A percentile compares a stretch with the other conserved stretches of the same genome.
phyloP scores from a whole-genome alignment of 2,888 invertebrate species.

The Linnaemya vulpina region DNA sequence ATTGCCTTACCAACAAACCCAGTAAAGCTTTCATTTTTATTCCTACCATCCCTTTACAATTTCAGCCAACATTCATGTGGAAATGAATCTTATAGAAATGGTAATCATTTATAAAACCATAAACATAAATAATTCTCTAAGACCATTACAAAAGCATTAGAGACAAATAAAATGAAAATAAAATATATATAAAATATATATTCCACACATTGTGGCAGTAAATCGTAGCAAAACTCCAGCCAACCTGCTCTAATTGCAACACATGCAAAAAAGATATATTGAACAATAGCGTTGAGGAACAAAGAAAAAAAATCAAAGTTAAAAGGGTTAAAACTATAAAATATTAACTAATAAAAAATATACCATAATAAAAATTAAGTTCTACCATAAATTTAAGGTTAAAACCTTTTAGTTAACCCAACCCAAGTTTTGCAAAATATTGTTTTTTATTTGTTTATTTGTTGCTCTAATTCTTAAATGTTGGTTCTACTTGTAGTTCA shows the following conservation, averaged over 20 bases:
- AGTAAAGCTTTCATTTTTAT: not conserved
- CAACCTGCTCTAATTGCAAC: constrained; percentile 62
- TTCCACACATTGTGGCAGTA: constrained; percentile 13
- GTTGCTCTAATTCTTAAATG: constrained; percentile 19
- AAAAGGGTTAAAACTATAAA: constrained; percentile 59
- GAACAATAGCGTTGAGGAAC: constrained; percentile 10
- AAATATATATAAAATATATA: not conserved
- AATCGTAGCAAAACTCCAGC: constrained; percentile 34
- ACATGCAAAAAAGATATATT: constrained; percentile 30
- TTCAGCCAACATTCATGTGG: not conserved
- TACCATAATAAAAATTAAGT: constrained; percentile 45
- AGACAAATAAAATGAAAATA: constrained; percentile 14
- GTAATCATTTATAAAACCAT: constrained; percentile 60
- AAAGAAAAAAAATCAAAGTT: constrained; percentile 39
- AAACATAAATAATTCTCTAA: constrained; percentile 57
- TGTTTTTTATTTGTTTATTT: not conserved
- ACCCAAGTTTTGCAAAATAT: constrained; percentile 38
- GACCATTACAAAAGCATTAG: constrained; percentile 42
- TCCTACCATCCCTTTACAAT: not conserved
- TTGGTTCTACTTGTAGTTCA: constrained; percentile 22
- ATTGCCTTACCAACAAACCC: not conserved
- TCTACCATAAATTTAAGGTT: constrained; percentile 63
- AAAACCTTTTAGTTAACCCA: constrained; percentile 57
- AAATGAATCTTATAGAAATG: constrained; percentile 50
- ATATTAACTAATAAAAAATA: constrained; percentile 44